These are phyloP conservation scores for Calosoma granatense DNA, from an alignment of 1,140 invertebrate genomes.

Conservation along the genomic window DNA sequence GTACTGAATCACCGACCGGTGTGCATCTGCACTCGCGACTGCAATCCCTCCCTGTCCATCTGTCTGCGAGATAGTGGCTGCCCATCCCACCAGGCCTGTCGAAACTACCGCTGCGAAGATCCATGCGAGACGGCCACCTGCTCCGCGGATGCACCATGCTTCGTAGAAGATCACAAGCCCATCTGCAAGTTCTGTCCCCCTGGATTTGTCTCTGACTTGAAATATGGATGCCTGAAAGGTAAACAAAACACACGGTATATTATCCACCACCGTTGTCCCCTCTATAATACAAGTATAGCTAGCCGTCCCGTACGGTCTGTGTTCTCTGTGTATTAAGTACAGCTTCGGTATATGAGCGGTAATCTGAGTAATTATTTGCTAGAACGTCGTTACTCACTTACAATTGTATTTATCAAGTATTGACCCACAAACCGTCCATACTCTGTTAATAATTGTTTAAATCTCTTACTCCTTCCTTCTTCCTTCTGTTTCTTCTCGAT, in stretches of 20 bases:
- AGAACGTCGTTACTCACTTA: not conserved
- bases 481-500: constrained; percentile 1
- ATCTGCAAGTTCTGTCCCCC: constrained; percentile 89
- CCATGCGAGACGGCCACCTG: constrained; percentile 73
- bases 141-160: constrained; percentile 71
- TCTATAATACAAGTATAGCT: not conserved
- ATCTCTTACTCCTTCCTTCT: not conserved
- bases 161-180: constrained; percentile 84
- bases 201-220: constrained; percentile 78
- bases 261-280: constrained; percentile 1
- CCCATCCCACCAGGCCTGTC: constrained; percentile 70
- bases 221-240: constrained; percentile 92
- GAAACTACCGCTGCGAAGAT: constrained; percentile 81
- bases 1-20: constrained; percentile 75
- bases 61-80: constrained; percentile 82
- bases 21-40: constrained; percentile 79
- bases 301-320: constrained; percentile 2
- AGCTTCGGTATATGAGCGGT: constrained; percentile 5
- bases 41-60: constrained; percentile 73
- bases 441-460: not conserved
- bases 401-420: not conserved
- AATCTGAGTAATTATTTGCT: not conserved
- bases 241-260: constrained; percentile 41
- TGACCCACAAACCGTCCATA: not conserved
- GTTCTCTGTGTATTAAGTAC: not conserved